Base-by-base conservation (phyloP, 2,888 invertebrate genomes). In the Eristalis intricaria region DNA sequence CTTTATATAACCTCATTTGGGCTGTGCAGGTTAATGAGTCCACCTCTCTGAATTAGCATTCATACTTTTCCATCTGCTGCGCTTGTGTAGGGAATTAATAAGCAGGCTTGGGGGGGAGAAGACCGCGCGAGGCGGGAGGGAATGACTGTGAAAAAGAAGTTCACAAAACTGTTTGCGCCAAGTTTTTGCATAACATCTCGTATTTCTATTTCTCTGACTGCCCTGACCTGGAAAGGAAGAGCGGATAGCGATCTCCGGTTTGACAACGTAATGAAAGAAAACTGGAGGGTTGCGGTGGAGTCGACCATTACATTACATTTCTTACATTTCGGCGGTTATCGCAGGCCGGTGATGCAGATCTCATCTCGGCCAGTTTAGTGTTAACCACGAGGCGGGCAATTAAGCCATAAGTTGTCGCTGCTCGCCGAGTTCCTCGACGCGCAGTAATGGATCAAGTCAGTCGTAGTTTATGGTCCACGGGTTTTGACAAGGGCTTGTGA, bases 1-100 rank as follows among this genome's bases (percentile, higher is more conserved):
- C 15, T 84, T 80, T 76, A 75, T 63, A 29, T 80, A 87, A 76
- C 87, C 84, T 84, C 75, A 56, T 79, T 84, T 83, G 58, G 78
- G 74, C 29, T 58, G 66, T 60, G 71, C 73, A 73, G 69, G 65
- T 76, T 84, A 84, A 87, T 79, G 63, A 76, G 78, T 64, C 29
- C 56, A 76, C 63, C 64, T 71, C 22, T 29, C 58, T 4, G 35
- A 80, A 76, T 87, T 70, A 69, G 65, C 69, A 76, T 84, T 79
- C 50, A 29, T 71, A 66, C 10, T 87, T 75, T 22, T 75, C 38
- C 56, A 19, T 61, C 56, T 26, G 23, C 69, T 22, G 63, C 74
- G 58, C 26, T 38, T 74, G 43, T 56, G 75, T 35, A 56, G 58
- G 11, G 35, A 66, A 80, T 73, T 22, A 69, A 23, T 64, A 23